Evolutionary conservation across 1,140 invertebrate species (phyloP), one percentile per base, ranked within the genome.

Genomic region (Lordiphosa mommai): DNA sequence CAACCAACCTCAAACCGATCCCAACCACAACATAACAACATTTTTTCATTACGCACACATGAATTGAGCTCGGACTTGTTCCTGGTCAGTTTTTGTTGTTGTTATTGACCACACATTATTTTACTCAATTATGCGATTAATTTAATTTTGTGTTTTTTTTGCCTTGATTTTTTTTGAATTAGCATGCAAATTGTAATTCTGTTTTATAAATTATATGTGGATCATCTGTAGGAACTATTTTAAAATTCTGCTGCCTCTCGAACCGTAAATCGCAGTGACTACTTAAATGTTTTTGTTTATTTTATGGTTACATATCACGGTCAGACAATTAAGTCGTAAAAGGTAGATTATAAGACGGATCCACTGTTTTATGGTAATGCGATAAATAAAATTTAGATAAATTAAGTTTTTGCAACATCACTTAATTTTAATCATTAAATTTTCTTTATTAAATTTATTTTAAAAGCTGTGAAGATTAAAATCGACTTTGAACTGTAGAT

Each of bases 261-360:
- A 5, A 10, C 20, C 10, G 20, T 43, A 43, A 43, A 43, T 43
- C 23, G 40, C 23, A 27, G 32, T 13, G 36, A 20, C 16, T 44
- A 10, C n/a, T 36, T 27, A 1, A 50, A 37, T 27, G 27, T 64
- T 65, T 65, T 41, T 50, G 46, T 64, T 65, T 64, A 51, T 64
- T 66, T 66, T 16, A 9, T 48, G 9, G 43, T 33, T 66, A 32
- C 32, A 50, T 29, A 50, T 66, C 63, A 66, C 14, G 52, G 63
- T 49, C 52, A 58, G 44, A 40, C 32, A 40, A 66, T 67, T 50
- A 67, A 58, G 63, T 67, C 63, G 63, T 67, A 58, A 66, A 48
- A 66, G 37, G 58, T 37, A 66, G 52, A 64, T 58, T 66, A 66
- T 30, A 50, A 43, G 46, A 58, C 43, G 43, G 33, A 58, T 50